Percentiles rank a stretch among this genome's conserved stretches.
phyloP scores from a whole-genome alignment of 2,888 invertebrate genomes.

The Stenotaenia linearis region DNA sequence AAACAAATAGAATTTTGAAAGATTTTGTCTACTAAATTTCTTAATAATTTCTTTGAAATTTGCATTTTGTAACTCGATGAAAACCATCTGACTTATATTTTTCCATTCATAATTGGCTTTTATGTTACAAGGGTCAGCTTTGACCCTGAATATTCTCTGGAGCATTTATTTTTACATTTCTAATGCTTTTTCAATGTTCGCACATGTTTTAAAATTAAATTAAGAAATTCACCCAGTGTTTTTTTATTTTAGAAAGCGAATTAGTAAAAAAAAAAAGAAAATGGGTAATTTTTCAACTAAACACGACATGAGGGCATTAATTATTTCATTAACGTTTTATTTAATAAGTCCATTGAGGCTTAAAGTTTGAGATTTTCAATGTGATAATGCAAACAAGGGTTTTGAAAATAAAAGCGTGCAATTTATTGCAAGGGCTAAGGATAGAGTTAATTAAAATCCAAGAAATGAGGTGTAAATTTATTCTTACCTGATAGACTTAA shows the following conservation, averaged over 20 bases:
- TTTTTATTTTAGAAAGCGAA: not conserved
- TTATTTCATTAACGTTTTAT: conserved; percentile 26
- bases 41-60: too few relatives aligned
- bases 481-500: not conserved
- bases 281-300: not conserved
- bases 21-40: too few relatives aligned
- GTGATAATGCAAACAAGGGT: not conserved
- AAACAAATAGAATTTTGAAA: too few relatives aligned
- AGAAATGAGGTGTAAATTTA: conserved; percentile 21
- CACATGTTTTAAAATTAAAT: too few relatives aligned
- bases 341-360: conserved; percentile 14
- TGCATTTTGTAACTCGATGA: too few relatives aligned
- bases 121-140: too few relatives aligned
- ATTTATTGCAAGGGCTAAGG: not conserved
- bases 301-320: not conserved
- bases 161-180: too few relatives aligned
- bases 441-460: conserved; percentile 19
- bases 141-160: too few relatives aligned
- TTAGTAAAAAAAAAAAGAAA: not conserved
- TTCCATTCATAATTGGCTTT: too few relatives aligned
- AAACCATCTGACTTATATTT: too few relatives aligned
- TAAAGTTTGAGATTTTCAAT: conserved; percentile 20
- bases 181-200: too few relatives aligned
- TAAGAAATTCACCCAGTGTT: too few relatives aligned
- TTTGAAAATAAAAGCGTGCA: conserved; percentile 10